Percentiles rank a stretch among this genome's conserved stretches.
These are phyloP conservation scores for Eumerus sabulonum DNA, from an alignment of 2,888 invertebrate species.

Conservation along the genomic window DNA sequence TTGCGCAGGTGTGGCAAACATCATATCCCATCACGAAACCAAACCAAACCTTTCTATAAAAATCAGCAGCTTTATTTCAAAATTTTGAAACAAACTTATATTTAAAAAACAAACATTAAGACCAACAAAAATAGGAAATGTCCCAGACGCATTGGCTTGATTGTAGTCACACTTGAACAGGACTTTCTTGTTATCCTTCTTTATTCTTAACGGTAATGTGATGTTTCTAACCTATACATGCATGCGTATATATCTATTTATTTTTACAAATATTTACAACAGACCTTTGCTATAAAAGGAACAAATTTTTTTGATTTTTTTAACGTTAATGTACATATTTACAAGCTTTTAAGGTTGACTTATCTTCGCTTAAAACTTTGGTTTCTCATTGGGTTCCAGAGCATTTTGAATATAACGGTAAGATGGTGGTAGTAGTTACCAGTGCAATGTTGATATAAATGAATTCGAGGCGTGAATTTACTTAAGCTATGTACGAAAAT, in stretches of 20 bases:
- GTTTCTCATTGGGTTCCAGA: slow-evolving; percentile 3
- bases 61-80: slow-evolving; percentile 23
- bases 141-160: no score
- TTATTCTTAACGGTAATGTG: no score
- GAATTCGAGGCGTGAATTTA: slow-evolving; percentile 56
- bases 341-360: slow-evolving; percentile 43
- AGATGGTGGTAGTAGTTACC: slow-evolving; percentile 31
- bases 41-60: slow-evolving; percentile 26
- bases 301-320: background rate
- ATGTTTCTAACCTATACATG: no score
- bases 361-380: background rate
- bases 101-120: slow-evolving; percentile 17
- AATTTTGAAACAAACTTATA: slow-evolving; percentile 17
- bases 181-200: background rate
- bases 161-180: background rate
- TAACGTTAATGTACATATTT: slow-evolving; percentile 36
- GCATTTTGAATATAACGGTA: slow-evolving; percentile 3
- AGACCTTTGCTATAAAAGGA: slow-evolving; percentile 32
- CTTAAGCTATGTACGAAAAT: slow-evolving; percentile 39
- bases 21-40: background rate
- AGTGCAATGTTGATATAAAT: slow-evolving; percentile 26
- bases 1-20: background rate
- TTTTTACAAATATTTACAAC: slow-evolving; percentile 56
- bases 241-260: slow-evolving; percentile 8
- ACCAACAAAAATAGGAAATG: background rate